These are phyloP conservation scores for Scolopax rusticola DNA, from an alignment of 2,797 vertebrate genomes.

Conservation along the genomic window DNA sequence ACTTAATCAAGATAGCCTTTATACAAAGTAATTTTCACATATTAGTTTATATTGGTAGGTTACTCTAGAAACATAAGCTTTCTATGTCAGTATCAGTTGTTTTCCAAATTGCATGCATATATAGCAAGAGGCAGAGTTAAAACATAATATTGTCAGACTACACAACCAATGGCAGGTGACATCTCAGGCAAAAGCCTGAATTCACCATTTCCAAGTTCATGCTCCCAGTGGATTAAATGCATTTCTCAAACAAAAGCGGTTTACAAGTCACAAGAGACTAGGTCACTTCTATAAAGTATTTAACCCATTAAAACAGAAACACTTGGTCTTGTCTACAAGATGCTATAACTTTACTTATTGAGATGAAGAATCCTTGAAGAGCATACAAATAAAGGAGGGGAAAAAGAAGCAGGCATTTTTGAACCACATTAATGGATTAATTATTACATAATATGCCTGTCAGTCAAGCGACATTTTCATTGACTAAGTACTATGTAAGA, in stretches of 20 bases:
- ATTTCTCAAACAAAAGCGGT: slow-evolving; percentile 38
- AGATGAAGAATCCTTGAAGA: neutral
- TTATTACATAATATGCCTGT: slow-evolving; percentile 34
- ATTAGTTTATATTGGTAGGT: neutral
- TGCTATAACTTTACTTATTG: neutral
- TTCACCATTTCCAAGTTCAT: neutral
- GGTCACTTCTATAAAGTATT: slow-evolving; percentile 10
- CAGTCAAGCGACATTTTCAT: slow-evolving; percentile 36
- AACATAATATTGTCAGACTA: neutral
- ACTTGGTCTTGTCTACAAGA: neutral
- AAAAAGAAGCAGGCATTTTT: neutral
- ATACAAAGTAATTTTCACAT: neutral
- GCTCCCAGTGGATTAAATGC: slow-evolving; percentile 5
- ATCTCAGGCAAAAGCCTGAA: neutral
- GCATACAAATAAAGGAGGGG: neutral
- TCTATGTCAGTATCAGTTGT: neutral
- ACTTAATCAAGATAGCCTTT: neutral
- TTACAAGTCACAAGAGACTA: slow-evolving; percentile 30
- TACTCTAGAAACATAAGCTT: neutral
- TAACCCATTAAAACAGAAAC: slow-evolving; percentile 2
- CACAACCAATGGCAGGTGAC: neutral
- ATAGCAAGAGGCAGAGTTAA: neutral
- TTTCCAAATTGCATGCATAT: neutral
- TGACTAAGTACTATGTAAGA: slow-evolving; percentile 25
- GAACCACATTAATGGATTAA: slow-evolving; percentile 27